Conservation (phyloP, 2,797 vertebrate species). For the Tokudaia muenninki region DNA sequence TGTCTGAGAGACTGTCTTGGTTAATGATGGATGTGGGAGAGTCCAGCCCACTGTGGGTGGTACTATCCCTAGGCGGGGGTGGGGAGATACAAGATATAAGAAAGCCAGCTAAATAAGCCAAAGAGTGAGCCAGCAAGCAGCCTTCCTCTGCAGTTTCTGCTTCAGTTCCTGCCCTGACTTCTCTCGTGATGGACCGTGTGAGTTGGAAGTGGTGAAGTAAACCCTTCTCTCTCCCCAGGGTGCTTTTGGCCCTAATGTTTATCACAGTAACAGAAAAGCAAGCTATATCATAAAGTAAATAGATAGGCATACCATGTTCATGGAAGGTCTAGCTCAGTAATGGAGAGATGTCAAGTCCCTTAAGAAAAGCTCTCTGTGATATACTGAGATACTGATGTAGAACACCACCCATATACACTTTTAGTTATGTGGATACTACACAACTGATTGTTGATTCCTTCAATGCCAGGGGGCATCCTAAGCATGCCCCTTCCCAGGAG, state of each 20-base stretch:
- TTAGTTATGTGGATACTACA: not conserved
- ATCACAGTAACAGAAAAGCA: not conserved
- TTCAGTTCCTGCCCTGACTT: not conserved
- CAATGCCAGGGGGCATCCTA: not conserved
- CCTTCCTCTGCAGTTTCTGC: not conserved
- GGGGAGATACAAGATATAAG: not conserved
- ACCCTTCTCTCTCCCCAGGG: not conserved
- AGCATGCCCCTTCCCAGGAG: fast-evolving
- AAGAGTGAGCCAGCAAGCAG: not conserved
- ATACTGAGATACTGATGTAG: not conserved
- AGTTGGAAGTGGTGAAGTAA: not conserved
- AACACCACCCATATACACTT: not conserved
- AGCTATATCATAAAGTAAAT: not conserved
- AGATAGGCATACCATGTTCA: not conserved
- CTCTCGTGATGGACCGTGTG: not conserved
- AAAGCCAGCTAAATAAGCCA: not conserved
- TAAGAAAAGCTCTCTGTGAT: not conserved
- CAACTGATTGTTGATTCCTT: not conserved
- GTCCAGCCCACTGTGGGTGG: not conserved
- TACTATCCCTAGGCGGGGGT: not conserved
- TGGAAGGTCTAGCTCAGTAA: not conserved
- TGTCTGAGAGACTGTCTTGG: not conserved
- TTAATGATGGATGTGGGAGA: not conserved
- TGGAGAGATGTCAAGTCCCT: not conserved
- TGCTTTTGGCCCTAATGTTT: not conserved